A percentile compares a stretch with the other conserved stretches of the same genome.
phyloP scores from a whole-genome alignment of 2,797 vertebrate species.

The Malurus leucopterus region DNA sequence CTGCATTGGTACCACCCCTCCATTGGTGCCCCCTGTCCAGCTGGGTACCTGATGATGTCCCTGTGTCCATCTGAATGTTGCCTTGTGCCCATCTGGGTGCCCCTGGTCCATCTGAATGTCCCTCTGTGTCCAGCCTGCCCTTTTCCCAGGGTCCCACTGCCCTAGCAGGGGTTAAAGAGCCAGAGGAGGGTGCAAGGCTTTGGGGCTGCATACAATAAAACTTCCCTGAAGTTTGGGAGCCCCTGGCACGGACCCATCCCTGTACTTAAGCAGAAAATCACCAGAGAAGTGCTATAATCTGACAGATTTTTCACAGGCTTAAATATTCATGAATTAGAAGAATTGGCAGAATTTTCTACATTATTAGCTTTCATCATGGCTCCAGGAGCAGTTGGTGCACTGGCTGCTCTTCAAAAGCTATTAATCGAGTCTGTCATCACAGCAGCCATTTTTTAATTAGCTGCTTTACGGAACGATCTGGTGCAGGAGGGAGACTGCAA shows the following conservation, averaged over 20 bases:
- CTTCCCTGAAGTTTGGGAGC: conserved; percentile 66
- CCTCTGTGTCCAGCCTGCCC: background rate
- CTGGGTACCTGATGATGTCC: background rate
- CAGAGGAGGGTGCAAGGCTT: background rate
- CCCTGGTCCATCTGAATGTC: background rate
- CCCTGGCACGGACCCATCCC: conserved; percentile 69
- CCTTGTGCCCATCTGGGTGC: background rate
- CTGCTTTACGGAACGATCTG: conserved; percentile 60
- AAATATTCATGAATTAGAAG: conserved; percentile 80
- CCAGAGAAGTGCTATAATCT: conserved; percentile 77
- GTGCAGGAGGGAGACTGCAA: conserved; percentile 34
- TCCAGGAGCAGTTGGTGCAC: conserved; percentile 72
- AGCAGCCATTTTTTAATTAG: conserved; percentile 77
- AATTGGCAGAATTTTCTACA: conserved; percentile 78
- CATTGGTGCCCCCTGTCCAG: background rate
- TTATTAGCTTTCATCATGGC: conserved; percentile 77
- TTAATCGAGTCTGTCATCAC: conserved; percentile 75
- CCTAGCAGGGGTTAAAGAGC: background rate
- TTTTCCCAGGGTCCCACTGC: accelerated
- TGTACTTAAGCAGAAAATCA: conserved; percentile 75
- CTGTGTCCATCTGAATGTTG: accelerated
- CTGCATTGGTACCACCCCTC: accelerated
- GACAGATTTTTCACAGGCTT: conserved; percentile 78
- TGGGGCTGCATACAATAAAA: conserved; percentile 16
- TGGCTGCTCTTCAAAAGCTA: conserved; percentile 76